These are phyloP conservation scores for Carcharodon carcharias DNA, from an alignment of 2,797 vertebrate genomes.

Conservation along the genomic window DNA sequence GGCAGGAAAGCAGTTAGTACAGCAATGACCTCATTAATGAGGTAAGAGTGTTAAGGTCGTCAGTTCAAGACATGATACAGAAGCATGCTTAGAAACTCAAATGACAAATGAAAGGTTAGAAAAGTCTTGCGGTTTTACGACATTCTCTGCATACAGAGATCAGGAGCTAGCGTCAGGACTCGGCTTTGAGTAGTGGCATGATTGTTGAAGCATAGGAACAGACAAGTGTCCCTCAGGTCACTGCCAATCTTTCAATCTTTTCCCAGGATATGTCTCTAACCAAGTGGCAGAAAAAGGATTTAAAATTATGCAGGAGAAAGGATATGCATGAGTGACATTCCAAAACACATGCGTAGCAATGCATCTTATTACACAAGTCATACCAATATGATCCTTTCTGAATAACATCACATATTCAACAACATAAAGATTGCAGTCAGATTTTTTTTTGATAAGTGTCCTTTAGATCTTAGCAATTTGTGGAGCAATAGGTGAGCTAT, in stretches of 20 bases:
- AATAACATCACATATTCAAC: background rate
- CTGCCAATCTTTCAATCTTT: background rate
- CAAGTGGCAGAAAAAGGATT: background rate
- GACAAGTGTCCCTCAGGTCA: background rate
- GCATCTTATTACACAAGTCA: background rate
- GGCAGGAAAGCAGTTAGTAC: background rate
- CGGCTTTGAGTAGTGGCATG: background rate
- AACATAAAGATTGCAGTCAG: background rate
- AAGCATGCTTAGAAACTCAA: background rate
- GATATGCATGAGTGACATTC: background rate
- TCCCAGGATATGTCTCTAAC: background rate
- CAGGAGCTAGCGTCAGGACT: background rate
- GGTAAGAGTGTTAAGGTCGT: background rate
- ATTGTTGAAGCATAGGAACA: background rate
- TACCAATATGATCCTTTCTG: background rate
- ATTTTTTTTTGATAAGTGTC: background rate
- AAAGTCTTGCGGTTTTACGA: background rate
- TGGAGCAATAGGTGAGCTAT: background rate
- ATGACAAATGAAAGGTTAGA: background rate
- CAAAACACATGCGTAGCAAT: background rate
- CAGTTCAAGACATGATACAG: background rate
- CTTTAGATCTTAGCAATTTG: background rate
- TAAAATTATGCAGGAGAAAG: background rate
- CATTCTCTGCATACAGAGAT: background rate
- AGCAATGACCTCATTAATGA: background rate